Evolutionary conservation across 2,113 vertebrate genomes (phyloP).

Genomic region (Eurystomus gularis): DNA sequence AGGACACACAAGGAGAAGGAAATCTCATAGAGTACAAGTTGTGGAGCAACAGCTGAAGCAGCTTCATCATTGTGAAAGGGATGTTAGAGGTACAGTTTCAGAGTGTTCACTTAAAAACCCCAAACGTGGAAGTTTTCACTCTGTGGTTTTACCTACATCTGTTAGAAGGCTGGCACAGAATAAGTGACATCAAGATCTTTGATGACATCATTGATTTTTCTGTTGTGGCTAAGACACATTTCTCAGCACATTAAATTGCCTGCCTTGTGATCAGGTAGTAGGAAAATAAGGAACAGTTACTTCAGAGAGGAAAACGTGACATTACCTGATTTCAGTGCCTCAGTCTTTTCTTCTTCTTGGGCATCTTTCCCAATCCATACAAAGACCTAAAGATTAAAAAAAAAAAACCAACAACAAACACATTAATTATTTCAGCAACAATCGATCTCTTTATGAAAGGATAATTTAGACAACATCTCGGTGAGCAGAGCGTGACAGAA

Average conservation of each 20-base stretch:
- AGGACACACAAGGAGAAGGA: neutral
- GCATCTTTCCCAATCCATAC: slow-evolving; percentile 97
- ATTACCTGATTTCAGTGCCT: slow-evolving; percentile 89
- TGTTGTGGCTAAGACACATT: neutral
- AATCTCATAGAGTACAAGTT: neutral
- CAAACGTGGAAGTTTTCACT: neutral
- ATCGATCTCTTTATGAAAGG: neutral
- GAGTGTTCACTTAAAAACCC: neutral
- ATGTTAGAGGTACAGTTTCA: neutral
- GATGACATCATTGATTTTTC: neutral
- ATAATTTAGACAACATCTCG: neutral
- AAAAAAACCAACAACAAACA: too few relatives aligned
- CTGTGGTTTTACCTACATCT: neutral
- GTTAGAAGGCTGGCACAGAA: neutral
- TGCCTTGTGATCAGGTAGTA: neutral
- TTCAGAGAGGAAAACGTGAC: neutral
- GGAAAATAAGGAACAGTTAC: neutral
- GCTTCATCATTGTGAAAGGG: fast-evolving
- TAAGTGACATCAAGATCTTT: neutral
- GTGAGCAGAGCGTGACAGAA: neutral
- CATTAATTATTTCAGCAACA: neutral
- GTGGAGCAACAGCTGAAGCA: neutral
- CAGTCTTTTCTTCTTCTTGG: slow-evolving; percentile 92
- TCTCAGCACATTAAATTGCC: neutral
- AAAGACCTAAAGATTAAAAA: slow-evolving; percentile 82